These are phyloP conservation scores for Lanius ludovicianus DNA, from an alignment of 2,113 vertebrate species.

Conservation along the genomic window DNA sequence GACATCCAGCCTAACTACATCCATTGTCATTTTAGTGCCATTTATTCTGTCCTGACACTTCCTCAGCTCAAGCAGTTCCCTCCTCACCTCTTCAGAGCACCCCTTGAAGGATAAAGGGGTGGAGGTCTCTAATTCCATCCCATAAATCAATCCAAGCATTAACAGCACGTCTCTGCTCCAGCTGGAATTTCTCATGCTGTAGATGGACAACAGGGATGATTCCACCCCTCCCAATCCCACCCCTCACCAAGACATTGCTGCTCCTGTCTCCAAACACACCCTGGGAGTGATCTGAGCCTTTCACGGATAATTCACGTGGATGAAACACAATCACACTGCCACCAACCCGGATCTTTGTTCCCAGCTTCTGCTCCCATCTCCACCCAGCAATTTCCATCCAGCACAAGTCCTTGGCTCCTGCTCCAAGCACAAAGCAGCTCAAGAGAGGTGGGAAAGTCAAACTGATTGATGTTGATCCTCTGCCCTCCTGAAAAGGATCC, in stretches of 20 bases:
- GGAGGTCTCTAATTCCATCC: neutral
- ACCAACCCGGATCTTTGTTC: neutral
- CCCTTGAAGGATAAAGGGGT: neutral
- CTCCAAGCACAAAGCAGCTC: neutral
- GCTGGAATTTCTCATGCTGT: neutral
- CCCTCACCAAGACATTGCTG: neutral
- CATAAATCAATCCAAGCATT: neutral
- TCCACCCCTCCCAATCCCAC: neutral
- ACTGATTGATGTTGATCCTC: neutral
- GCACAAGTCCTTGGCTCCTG: neutral
- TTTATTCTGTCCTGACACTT: neutral
- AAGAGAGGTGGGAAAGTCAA: neutral
- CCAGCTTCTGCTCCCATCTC: neutral
- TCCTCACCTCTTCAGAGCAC: neutral
- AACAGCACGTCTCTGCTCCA: accelerated
- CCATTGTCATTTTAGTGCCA: neutral
- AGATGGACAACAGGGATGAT: accelerated
- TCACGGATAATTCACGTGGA: neutral
- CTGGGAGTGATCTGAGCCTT: neutral
- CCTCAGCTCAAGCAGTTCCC: neutral
- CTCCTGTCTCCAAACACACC: neutral
- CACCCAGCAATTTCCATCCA: neutral
- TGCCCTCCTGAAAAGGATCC: neutral
- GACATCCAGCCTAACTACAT: neutral
- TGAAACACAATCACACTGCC: neutral